phyloP scores from a whole-genome alignment of 2,113 vertebrate genomes.

The Ardeotis arabs region DNA sequence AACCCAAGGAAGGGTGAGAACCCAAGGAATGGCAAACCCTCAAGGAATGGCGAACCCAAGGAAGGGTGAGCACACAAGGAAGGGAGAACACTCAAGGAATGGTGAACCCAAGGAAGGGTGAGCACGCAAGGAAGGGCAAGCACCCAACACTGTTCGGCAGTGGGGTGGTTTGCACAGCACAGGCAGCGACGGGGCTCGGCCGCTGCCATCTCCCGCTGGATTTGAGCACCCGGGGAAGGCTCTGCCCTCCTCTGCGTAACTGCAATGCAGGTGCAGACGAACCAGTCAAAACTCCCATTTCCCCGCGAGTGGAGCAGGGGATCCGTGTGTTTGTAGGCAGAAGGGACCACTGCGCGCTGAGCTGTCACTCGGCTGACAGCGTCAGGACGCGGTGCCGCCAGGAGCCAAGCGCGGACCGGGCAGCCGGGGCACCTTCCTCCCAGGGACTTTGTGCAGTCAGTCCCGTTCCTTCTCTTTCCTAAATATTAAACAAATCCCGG shows the following conservation, averaged over 20 bases:
- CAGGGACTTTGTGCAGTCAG: not conserved
- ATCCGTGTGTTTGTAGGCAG: not conserved
- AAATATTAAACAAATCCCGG: accelerated
- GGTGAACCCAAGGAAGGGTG: not conserved
- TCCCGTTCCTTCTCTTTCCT: not conserved
- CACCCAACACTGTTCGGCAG: not conserved
- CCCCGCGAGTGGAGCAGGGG: not conserved
- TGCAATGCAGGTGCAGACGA: not conserved
- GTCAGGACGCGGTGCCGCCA: not conserved
- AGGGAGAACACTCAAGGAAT: too few relatives aligned
- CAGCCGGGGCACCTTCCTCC: not conserved
- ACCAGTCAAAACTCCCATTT: not conserved
- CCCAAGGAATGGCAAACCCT: too few relatives aligned
- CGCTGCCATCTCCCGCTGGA: not conserved
- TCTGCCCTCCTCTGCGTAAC: not conserved
- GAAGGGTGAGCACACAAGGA: accelerated
- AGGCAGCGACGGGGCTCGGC: not conserved
- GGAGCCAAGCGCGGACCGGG: not conserved
- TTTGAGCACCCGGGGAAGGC: not conserved
- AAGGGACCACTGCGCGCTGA: not conserved
- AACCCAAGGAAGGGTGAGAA: too few relatives aligned
- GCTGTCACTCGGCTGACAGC: conserved; percentile 6
- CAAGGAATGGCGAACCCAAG: too few relatives aligned
- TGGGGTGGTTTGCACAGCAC: accelerated
- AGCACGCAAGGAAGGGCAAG: not conserved